Conservation (phyloP, 2,113 vertebrate genomes). For the Eupsittula cactorum region DNA sequence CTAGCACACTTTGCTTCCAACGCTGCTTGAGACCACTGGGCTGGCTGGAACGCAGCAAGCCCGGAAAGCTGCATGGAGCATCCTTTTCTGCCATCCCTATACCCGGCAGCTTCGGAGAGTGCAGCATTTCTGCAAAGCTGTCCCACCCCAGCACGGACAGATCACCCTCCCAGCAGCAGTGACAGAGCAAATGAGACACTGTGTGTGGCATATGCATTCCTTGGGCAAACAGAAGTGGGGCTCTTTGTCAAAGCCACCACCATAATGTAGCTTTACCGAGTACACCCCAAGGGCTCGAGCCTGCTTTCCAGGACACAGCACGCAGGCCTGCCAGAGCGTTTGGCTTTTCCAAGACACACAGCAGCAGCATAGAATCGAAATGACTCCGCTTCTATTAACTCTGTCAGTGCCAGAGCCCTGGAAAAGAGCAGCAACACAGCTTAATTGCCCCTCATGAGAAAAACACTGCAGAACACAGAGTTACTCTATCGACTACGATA, state of each 20-base stretch:
- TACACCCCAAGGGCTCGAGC: background rate
- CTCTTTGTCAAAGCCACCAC: background rate
- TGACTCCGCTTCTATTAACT: constrained; percentile 30
- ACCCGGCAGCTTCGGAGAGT: background rate
- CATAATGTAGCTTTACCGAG: background rate
- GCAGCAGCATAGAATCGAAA: background rate
- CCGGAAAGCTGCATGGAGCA: background rate
- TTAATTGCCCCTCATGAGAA: background rate
- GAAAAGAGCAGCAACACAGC: background rate
- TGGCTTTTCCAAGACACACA: constrained; percentile 35
- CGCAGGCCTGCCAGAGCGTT: background rate
- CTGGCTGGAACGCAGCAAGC: constrained; percentile 14
- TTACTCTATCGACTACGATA: background rate
- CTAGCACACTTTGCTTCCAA: background rate
- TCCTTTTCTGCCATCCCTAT: background rate
- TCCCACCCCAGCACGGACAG: rapidly evolving
- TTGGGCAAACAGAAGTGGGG: background rate
- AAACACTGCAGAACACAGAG: background rate
- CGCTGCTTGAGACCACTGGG: background rate
- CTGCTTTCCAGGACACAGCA: constrained; percentile 39
- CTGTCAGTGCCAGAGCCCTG: background rate
- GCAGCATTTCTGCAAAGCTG: background rate
- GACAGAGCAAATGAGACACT: background rate
- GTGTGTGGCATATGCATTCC: background rate
- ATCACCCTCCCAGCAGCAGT: background rate